These are phyloP conservation scores for Epirrhoe tristata DNA, from an alignment of 2,888 invertebrate genomes.

Conservation along the genomic window DNA sequence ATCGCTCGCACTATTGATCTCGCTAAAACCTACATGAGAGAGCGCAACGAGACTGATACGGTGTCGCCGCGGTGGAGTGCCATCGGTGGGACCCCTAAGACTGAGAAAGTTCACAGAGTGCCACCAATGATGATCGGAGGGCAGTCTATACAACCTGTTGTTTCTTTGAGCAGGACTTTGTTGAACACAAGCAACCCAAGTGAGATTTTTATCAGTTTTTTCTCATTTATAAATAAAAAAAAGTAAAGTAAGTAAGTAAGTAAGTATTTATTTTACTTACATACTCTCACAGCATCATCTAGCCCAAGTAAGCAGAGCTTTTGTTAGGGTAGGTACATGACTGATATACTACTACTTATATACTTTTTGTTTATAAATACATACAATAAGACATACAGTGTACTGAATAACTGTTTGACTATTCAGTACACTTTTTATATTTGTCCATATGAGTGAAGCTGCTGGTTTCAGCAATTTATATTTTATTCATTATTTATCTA, in stretches of 20 bases:
- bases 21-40: conserved; percentile 63
- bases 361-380: too few relatives aligned
- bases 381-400: too few relatives aligned
- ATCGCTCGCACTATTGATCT: conserved; percentile 66
- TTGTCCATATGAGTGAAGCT: too few relatives aligned
- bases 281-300: too few relatives aligned
- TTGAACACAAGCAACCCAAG: conserved; percentile 61
- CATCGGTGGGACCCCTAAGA: conserved; percentile 61
- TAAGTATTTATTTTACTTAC: too few relatives aligned
- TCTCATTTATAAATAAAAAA: too few relatives aligned
- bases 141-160: conserved; percentile 74
- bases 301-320: too few relatives aligned
- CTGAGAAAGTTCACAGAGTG: conserved; percentile 69
- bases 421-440: too few relatives aligned
- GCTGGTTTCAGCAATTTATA: not conserved
- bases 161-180: conserved; percentile 68
- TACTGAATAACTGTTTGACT: too few relatives aligned
- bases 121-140: conserved; percentile 74
- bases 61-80: conserved; percentile 67
- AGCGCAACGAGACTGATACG: conserved; percentile 57
- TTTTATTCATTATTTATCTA: conserved; percentile 20
- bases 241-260: too few relatives aligned
- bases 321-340: too few relatives aligned
- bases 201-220: conserved; percentile 48
- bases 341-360: too few relatives aligned